These are phyloP conservation scores for Nysson spinosus DNA, from an alignment of 2,888 invertebrate genomes.

Conservation along the genomic window DNA sequence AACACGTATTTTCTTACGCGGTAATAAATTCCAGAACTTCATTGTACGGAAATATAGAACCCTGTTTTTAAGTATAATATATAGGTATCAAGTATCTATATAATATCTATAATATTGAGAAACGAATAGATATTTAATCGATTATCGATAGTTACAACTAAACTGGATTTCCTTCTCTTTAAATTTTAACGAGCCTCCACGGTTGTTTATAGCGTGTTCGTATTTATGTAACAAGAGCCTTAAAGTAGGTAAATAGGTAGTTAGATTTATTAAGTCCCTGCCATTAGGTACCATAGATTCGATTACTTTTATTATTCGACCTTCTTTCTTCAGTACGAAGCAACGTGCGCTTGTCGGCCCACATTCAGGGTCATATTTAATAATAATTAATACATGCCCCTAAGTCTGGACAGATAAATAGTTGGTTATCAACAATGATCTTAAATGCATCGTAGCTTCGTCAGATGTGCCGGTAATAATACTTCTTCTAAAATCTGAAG, in stretches of 20 bases:
- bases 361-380: no score
- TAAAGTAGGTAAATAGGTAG: slow-evolving; percentile 11
- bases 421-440: slow-evolving; percentile 22
- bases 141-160: slow-evolving; percentile 18
- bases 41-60: slow-evolving; percentile 5
- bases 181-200: slow-evolving; percentile 16
- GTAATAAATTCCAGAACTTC: slow-evolving; percentile 21
- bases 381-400: no score
- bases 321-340: no score
- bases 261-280: slow-evolving; percentile 32
- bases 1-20: slow-evolving; percentile 9
- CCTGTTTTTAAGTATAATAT: slow-evolving; percentile 21
- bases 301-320: no score
- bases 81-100: no score
- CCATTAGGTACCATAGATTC: no score
- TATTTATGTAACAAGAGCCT: slow-evolving; percentile 9
- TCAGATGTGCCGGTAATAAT: slow-evolving; percentile 32
- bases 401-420: no score
- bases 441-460: slow-evolving; percentile 30
- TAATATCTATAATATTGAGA: no score
- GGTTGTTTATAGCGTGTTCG: slow-evolving; percentile 13
- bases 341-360: no score
- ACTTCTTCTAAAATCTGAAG: slow-evolving; percentile 31
- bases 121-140: no score
- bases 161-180: slow-evolving; percentile 27